These are phyloP conservation scores for Plebejus argus DNA, from an alignment of 2,888 invertebrate species.

Conservation along the genomic window DNA sequence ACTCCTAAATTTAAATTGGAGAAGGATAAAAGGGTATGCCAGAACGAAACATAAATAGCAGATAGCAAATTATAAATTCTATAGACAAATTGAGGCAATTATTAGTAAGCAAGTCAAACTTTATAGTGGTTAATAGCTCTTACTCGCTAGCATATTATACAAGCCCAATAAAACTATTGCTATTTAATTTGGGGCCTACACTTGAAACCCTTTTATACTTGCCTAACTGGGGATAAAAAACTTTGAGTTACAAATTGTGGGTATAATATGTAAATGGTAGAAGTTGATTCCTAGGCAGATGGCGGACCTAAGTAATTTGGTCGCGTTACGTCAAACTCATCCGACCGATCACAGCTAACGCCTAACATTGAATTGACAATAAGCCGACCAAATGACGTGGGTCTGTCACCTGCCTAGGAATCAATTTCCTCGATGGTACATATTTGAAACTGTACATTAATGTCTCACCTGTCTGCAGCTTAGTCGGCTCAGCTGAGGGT, in stretches of 20 bases:
- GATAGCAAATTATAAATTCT: not conserved
- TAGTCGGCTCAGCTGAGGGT: conserved; percentile 96
- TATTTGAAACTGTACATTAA: not conserved
- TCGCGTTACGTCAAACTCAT: no score
- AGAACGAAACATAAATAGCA: not conserved
- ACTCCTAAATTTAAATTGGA: not conserved
- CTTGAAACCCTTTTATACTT: conserved; percentile 4
- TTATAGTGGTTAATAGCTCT: not conserved
- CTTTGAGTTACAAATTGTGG: no score
- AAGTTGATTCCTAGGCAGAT: no score
- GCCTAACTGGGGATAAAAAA: not conserved
- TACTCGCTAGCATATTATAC: not conserved
- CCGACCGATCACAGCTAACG: no score
- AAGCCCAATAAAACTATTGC: not conserved
- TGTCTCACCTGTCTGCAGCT: conserved; percentile 79
- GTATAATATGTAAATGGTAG: no score
- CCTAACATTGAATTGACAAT: no score
- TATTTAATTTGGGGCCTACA: not conserved
- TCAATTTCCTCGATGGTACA: no score
- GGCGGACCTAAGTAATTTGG: no score
- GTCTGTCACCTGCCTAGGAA: no score
- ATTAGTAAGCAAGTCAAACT: not conserved
- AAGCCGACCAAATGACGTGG: no score
- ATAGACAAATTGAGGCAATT: not conserved
- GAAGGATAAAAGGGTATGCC: conserved; percentile 8